A percentile compares a stretch with the other conserved stretches of the same genome.
Conservation (phyloP, 2,888 invertebrate species). For the Luperina nickerlii region DNA sequence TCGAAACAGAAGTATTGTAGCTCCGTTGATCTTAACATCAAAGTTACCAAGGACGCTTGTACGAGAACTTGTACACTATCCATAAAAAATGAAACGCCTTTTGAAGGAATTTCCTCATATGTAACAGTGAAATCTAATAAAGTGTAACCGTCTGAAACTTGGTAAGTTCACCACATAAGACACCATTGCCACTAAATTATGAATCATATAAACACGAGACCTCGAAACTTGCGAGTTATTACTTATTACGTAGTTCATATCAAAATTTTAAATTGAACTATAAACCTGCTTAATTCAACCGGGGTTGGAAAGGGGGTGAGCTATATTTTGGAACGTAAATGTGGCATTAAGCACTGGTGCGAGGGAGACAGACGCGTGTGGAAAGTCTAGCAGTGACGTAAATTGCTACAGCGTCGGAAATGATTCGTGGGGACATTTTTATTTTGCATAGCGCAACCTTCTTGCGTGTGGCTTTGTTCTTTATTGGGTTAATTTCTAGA, state of each 20-base stretch:
- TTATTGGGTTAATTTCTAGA: slow-evolving; percentile 46
- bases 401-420: slow-evolving; percentile 55
- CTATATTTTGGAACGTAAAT: slow-evolving; percentile 64
- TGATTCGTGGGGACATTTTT: slow-evolving; percentile 64
- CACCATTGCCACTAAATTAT: slow-evolving; percentile 66
- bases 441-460: slow-evolving; percentile 56
- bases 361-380: slow-evolving; percentile 55
- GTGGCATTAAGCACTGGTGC: slow-evolving; percentile 62
- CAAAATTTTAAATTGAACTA: slow-evolving; percentile 70
- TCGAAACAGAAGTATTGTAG: slow-evolving; percentile 12
- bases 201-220: slow-evolving; percentile 62
- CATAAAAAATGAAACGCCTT: slow-evolving; percentile 53
- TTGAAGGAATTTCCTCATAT: slow-evolving; percentile 27
- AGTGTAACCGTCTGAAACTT: slow-evolving; percentile 45
- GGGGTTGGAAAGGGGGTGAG: slow-evolving; percentile 64
- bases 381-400: slow-evolving; percentile 56
- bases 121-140: slow-evolving; percentile 51
- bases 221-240: slow-evolving; percentile 61
- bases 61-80: background rate
- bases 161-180: slow-evolving; percentile 53
- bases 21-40: slow-evolving; percentile 31
- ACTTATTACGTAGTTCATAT: slow-evolving; percentile 66
- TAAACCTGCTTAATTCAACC: slow-evolving; percentile 67
- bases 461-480: slow-evolving; percentile 36
- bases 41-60: slow-evolving; percentile 35